These are phyloP conservation scores for Chrysaora quinquecirrha DNA, from an alignment of 30 jellyfish, hydroid and myxozoan species.

Conservation along the genomic window DNA sequence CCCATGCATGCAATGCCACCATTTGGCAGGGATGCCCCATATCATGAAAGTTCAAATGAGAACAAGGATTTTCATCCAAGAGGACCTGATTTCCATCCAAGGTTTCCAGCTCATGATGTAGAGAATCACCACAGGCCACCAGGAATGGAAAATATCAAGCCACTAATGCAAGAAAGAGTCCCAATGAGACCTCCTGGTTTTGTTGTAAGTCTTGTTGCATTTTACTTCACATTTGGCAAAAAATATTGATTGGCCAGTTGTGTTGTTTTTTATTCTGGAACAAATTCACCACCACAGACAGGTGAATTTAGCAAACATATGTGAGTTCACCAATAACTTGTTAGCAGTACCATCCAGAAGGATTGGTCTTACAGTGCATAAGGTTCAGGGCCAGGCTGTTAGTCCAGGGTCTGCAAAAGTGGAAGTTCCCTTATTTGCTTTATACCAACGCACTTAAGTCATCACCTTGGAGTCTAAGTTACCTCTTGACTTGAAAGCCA, in stretches of 20 bases:
- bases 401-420: no score
- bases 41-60: neutral
- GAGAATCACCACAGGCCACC: constrained; percentile 37
- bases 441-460: no score
- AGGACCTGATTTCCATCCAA: constrained; percentile 29
- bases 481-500: no score
- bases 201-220: constrained; percentile 4
- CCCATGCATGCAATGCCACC: constrained; percentile 23
- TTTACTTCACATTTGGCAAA: neutral
- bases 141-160: constrained; percentile 21
- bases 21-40: constrained; percentile 16
- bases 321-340: neutral
- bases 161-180: constrained; percentile 43
- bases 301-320: neutral
- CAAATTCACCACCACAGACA: neutral
- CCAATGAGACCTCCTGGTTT: constrained; percentile 42
- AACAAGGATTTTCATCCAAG: constrained; percentile 54
- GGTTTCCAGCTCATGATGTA: constrained; percentile 32
- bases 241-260: neutral
- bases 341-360: neutral
- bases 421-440: no score
- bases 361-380: neutral
- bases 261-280: neutral
- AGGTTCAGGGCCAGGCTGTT: no score
- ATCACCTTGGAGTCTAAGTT: no score